Evolutionary conservation across 2,888 invertebrate species (phyloP).

Genomic region (Drosophila meridionalis): DNA sequence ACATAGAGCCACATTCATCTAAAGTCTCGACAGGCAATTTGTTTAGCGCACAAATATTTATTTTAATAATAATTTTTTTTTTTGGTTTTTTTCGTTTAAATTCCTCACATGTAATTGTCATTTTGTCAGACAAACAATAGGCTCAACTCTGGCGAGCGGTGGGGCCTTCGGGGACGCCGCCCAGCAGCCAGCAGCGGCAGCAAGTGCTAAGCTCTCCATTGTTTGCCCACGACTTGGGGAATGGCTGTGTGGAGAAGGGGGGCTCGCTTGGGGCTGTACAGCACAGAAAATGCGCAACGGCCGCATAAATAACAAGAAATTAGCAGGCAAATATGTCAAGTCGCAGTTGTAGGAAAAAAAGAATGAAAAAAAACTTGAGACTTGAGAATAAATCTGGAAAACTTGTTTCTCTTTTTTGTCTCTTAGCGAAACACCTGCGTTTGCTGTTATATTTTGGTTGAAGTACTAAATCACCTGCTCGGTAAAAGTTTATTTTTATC

Average conservation of each 20-base stretch:
- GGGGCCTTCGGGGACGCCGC: constrained; percentile 37
- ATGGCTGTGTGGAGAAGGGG: too few relatives aligned
- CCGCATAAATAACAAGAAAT: constrained; percentile 77
- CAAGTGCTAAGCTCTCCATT: constrained; percentile 62
- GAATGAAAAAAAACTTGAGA: constrained; percentile 33
- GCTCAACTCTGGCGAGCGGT: constrained; percentile 36
- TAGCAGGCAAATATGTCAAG: constrained; percentile 79
- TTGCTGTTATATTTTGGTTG: constrained; percentile 52
- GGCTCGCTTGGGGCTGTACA: constrained; percentile 11
- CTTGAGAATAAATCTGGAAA: constrained; percentile 66
- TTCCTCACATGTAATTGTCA: constrained; percentile 78
- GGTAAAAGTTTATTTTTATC: constrained; percentile 66
- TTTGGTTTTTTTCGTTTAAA: constrained; percentile 33
- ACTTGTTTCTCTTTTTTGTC: constrained; percentile 60
- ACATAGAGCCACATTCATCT: not conserved
- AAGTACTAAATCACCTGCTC: constrained; percentile 75
- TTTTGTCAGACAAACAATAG: constrained; percentile 77
- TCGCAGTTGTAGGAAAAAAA: constrained; percentile 32
- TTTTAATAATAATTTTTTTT: constrained; percentile 49
- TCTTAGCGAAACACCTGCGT: constrained; percentile 67
- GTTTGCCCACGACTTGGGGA: constrained; percentile 54
- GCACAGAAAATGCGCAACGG: constrained; percentile 53
- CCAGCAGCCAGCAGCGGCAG: constrained; percentile 27
- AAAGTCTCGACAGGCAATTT: constrained; percentile 57
- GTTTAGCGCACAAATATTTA: constrained; percentile 62